A percentile compares a stretch with the other conserved stretches of the same genome.
Evolutionary conservation across 92 coral and sea anemone genomes (phyloP).

Genomic region (Desmophyllum pertusum): DNA sequence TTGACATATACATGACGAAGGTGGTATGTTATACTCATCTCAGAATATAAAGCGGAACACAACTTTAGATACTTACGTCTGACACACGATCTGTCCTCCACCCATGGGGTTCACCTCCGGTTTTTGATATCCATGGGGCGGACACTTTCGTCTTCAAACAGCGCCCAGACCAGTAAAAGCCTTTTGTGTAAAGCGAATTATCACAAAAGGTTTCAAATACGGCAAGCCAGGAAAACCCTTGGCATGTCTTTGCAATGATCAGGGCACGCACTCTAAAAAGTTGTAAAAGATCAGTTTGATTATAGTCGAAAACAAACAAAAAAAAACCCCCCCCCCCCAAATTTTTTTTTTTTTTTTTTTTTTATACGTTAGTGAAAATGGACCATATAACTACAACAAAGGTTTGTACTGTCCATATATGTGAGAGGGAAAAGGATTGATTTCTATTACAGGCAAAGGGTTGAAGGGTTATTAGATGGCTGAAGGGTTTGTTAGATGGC

Average conservation of each 20-base stretch:
- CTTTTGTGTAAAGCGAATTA: constrained; percentile 4
- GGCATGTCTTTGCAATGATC: constrained; percentile 17
- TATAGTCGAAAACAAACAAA: background rate
- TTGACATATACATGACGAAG: no score
- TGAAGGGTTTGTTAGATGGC: no score
- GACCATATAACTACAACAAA: no score
- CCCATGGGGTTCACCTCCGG: background rate
- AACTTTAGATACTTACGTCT: background rate
- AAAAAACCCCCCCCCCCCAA: no score
- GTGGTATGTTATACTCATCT: no score
- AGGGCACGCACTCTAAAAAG: background rate
- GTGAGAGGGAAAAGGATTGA: no score
- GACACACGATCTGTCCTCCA: background rate
- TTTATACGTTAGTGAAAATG: no score
- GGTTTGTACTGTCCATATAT: no score
- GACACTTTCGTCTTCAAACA: constrained; percentile 10
- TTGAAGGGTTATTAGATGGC: no score
- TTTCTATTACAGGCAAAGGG: no score
- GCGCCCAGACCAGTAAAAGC: background rate
- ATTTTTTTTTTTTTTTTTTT: no score
- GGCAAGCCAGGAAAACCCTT: constrained; percentile 6
- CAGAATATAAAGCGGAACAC: no score
- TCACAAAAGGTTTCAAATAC: constrained; percentile 19
- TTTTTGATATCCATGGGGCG: background rate
- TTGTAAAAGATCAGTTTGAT: background rate